Evolutionary conservation across 2,797 vertebrate species (phyloP).

Genomic region (Alfaro cultratus): DNA sequence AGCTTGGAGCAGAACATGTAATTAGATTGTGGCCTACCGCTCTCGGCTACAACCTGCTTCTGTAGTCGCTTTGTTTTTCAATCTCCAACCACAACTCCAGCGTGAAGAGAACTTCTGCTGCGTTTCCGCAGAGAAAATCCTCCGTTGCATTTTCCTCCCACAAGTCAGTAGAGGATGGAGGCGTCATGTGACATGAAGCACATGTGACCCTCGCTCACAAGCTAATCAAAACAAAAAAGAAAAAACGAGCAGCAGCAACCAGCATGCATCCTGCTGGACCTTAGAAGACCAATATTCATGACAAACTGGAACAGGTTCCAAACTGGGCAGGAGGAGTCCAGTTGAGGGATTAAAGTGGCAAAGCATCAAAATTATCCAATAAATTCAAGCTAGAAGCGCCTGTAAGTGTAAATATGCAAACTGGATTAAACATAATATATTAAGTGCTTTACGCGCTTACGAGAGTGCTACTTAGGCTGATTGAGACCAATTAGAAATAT

Average conservation of each 20-base stretch:
- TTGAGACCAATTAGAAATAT: not conserved
- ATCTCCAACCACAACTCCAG: not conserved
- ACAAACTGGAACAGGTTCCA: conserved; percentile 7
- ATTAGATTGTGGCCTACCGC: conserved; percentile 10
- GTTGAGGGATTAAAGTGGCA: not conserved
- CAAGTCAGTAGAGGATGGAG: conserved; percentile 67
- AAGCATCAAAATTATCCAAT: not conserved
- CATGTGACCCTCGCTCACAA: conserved; percentile 44
- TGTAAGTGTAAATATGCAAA: not conserved
- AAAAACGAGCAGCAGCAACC: conserved; percentile 13
- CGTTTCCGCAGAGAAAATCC: conserved; percentile 39
- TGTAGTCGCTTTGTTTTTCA: conserved; percentile 7
- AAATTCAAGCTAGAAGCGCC: not conserved
- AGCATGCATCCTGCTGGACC: conserved; percentile 9
- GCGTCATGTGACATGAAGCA: conserved; percentile 62
- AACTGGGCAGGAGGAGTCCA: not conserved
- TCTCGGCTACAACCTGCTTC: conserved; percentile 39
- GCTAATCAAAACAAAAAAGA: conserved; percentile 13
- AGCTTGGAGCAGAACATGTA: conserved; percentile 21
- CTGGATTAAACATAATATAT: not conserved
- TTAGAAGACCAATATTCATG: conserved; percentile 22
- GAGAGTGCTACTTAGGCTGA: not conserved
- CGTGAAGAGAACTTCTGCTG: conserved; percentile 16
- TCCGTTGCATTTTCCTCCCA: conserved; percentile 58
- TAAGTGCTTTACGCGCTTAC: not conserved